Base-by-base conservation (phyloP, 1,140 invertebrate species). In the Microplitis demolitor region DNA sequence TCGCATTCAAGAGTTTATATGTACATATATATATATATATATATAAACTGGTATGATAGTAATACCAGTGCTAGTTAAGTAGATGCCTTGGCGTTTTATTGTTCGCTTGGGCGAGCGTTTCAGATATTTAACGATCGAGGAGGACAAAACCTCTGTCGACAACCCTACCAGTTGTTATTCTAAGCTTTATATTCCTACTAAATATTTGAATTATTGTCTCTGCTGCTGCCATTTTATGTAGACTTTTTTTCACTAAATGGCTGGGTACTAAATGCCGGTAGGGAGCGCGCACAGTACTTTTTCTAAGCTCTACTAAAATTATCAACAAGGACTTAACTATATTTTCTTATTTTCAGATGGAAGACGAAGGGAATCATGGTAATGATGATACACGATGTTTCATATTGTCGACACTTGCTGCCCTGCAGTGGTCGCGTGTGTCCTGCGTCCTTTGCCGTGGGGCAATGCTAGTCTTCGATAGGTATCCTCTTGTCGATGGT, bases 381-480 rank as follows among this genome's bases (percentile, higher is more conserved):
- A 98, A 98, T 87, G 97, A 99, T 83, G 97, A 99, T 78, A 98
- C 96, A 24, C 90, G 96, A 78, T 94, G 94, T 83, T 97, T 97
- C 89, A 95, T 98, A 78, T 88, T 98, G 79, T 96, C 95, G 34
- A 97, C 94, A 13, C 87, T 98, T 80, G 95, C 95, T 74, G 93
- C 93, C 24, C 91, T 94, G 72, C 93, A 96, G 76, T 93, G 93
- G 86, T 93, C 93, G 58, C 90, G 92, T 76, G 93, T 96, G 3
- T 90, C 92, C 3, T 98, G 96, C 84, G 93, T 98, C 8, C 88
- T 98, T 64, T 99, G 97, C 88, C 92, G 95, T 75, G 91, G 93
- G 54, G 91, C 93, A 8, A 91, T 99, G 89, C 90, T 94, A 64
- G 96, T 99, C 69, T 99, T 97, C 88, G 98, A 99, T 89, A 91